Evolutionary conservation across 2,888 invertebrate genomes (phyloP), one percentile per base, ranked within the genome.

Genomic region (Megalurothrips usitatus): DNA sequence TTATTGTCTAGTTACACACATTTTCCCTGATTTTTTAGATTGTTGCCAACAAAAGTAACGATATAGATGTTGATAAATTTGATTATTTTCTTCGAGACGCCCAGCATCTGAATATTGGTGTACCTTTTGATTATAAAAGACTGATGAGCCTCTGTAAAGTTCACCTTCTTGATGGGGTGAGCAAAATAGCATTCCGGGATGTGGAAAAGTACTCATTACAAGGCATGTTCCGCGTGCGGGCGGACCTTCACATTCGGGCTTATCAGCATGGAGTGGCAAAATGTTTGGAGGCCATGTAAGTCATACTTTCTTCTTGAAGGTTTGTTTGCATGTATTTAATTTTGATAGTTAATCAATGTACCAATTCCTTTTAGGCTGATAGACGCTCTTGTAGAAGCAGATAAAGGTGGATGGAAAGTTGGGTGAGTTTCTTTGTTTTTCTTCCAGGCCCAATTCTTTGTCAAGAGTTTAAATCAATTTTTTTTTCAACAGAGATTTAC

Each of bases 21-120:
- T 75, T 81, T 49, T 79, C 23, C 81, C 75, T 81, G 34, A 82
- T 80, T 82, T 83, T 82, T 47, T 83, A 91, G 89, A 90, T 92
- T 83, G 89, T 92, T 0, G 88, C 89, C 79, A 92, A 92, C 85
- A 88, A 89, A 82, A 85, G 87, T 58, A 90, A 89, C 83, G 90
- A 90, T 12, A 87, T 92, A 26, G 92, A 92, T 85, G 92, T 92
- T 0, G 92, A 92, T 85, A 92, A 92, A 85, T 91, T 91, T 89
- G 93, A 93, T 84, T 93, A 93, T 84, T 87, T 93, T 79, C 86
- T 90, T 26, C 87, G 93, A 34, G 93, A 92, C 85, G 87, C 88
- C 78, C 86, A 88, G 81, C 86, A 87, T 83, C 84, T 90, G 23
- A 89, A 89, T 26, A 86, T 89, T 3, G 85, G 84, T 43, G 87